phyloP scores from a whole-genome alignment of 23 tunicate species.

The Phallusia fumigata region DNA sequence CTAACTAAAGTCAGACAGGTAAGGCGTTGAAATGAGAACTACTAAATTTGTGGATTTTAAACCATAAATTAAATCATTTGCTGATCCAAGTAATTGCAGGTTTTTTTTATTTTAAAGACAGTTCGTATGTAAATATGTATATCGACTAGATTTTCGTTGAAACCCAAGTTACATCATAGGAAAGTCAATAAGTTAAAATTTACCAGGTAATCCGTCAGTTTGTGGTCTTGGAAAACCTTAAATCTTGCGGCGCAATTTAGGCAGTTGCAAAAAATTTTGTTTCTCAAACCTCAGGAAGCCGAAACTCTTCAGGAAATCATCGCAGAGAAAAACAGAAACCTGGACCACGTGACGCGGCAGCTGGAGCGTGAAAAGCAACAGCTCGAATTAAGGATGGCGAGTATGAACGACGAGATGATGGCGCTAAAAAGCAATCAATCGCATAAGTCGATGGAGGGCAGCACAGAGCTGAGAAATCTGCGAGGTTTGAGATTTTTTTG shows the following conservation, averaged over 20 bases:
- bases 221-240: too few relatives aligned
- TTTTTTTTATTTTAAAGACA: too few relatives aligned
- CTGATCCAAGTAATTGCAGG: too few relatives aligned
- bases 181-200: too few relatives aligned
- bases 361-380: slow-evolving; percentile 62
- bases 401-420: slow-evolving; percentile 63
- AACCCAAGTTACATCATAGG: too few relatives aligned
- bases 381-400: slow-evolving; percentile 63
- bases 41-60: too few relatives aligned
- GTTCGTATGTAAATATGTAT: too few relatives aligned
- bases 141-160: too few relatives aligned
- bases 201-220: too few relatives aligned
- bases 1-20: slow-evolving; percentile 41
- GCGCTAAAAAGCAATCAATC: slow-evolving; percentile 38
- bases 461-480: slow-evolving; percentile 35
- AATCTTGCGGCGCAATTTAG: too few relatives aligned
- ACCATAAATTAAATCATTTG: too few relatives aligned
- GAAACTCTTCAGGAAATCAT: slow-evolving; percentile 43
- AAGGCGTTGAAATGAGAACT: background rate
- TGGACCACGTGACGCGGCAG: slow-evolving; percentile 43
- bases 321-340: slow-evolving; percentile 37
- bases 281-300: slow-evolving; percentile 25
- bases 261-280: too few relatives aligned
- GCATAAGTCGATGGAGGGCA: slow-evolving; percentile 21
- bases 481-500: slow-evolving; percentile 7